These are phyloP conservation scores for Tringa solitaria DNA, from an alignment of 2,113 vertebrate species.

Conservation along the genomic window DNA sequence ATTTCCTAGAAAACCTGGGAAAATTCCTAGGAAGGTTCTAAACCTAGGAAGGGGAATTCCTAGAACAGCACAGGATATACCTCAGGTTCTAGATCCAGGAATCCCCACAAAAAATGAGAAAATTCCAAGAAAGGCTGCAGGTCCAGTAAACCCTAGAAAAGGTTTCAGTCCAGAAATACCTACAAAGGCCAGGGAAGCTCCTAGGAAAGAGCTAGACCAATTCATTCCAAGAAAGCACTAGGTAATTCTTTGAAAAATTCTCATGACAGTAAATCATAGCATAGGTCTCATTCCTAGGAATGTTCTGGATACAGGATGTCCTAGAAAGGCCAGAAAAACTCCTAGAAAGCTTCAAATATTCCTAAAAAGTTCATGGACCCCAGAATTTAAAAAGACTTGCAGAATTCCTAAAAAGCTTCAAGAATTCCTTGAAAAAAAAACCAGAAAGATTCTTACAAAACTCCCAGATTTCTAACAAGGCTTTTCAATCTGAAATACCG, in stretches of 20 bases:
- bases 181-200: neutral
- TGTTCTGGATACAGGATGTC: neutral
- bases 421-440: neutral
- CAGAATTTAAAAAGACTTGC: neutral
- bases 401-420: neutral
- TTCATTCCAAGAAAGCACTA: neutral
- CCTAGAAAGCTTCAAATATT: neutral
- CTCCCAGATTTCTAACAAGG: neutral
- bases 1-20: neutral
- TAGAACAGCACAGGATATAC: neutral
- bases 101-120: neutral
- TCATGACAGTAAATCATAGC: neutral
- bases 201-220: neutral
- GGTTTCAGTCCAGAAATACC: neutral
- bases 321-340: neutral
- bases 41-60: neutral
- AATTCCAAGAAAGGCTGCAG: neutral
- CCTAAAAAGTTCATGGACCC: rapidly evolving
- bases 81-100: neutral
- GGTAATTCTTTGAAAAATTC: neutral
- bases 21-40: neutral
- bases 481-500: neutral
- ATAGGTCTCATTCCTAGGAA: neutral
- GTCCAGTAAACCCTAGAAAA: neutral
- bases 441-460: neutral